Conservation (phyloP, 2,888 invertebrate genomes). For the Marasmarcha lunaedactyla region DNA sequence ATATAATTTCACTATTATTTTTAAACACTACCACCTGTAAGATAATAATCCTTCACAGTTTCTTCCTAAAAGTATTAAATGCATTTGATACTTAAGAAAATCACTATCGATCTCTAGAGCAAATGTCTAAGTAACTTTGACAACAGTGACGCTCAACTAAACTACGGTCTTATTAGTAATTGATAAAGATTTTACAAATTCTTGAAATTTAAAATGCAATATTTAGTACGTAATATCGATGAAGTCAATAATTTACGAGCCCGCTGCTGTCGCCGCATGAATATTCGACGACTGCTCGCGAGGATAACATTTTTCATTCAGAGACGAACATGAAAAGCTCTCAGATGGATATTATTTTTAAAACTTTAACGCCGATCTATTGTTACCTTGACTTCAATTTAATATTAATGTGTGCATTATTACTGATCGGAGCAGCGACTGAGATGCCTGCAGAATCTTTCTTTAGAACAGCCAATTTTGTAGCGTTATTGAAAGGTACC, state of each 20-base stretch:
- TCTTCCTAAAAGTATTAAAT: too few relatives aligned
- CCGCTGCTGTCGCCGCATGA: conserved; percentile 35
- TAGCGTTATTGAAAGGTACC: conserved; percentile 56
- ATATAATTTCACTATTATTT: too few relatives aligned
- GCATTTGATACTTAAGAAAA: too few relatives aligned
- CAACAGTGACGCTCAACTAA: too few relatives aligned
- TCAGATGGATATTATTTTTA: conserved; percentile 44
- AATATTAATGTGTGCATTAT: conserved; percentile 51
- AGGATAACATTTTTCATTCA: conserved; percentile 45
- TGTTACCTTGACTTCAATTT: conserved; percentile 46
- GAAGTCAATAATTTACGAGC: conserved; percentile 44
- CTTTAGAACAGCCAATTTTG: conserved; percentile 46
- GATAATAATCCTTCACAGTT: too few relatives aligned
- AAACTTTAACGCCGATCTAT: conserved; percentile 48
- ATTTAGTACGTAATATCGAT: conserved; percentile 33
- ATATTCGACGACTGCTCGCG: conserved; percentile 39
- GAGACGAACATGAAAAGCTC: conserved; percentile 31
- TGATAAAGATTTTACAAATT: too few relatives aligned
- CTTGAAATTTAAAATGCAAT: too few relatives aligned
- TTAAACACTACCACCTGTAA: too few relatives aligned
- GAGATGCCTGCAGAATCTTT: too few relatives aligned
- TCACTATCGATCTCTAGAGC: too few relatives aligned
- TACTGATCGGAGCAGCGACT: conserved; percentile 30
- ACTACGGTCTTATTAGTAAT: too few relatives aligned
- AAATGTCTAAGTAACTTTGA: too few relatives aligned